Percentiles rank a stretch among this genome's conserved stretches.
Evolutionary conservation across 1,140 invertebrate species (phyloP).

Genomic region (Tetramorium alpestre): DNA sequence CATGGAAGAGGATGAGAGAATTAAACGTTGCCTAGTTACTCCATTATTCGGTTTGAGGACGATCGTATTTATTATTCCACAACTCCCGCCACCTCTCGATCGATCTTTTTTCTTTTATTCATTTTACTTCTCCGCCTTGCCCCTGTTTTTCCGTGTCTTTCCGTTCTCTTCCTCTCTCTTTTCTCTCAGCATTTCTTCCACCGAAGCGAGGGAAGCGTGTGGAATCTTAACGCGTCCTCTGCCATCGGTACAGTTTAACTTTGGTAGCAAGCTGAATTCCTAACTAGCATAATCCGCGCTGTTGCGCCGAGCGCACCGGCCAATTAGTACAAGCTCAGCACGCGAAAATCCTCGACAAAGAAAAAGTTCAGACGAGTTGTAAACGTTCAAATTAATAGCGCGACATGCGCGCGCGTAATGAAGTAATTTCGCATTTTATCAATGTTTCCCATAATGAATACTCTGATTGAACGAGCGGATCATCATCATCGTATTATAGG

Average conservation of each 20-base stretch:
- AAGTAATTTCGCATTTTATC: conserved; percentile 23
- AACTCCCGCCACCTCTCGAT: not conserved
- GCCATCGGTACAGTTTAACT: conserved; percentile 55
- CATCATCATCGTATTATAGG: not conserved
- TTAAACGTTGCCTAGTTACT: conserved; percentile 37
- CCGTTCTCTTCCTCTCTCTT: not conserved
- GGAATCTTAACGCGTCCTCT: conserved; percentile 48
- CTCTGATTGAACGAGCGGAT: not conserved
- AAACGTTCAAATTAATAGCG: conserved; percentile 45
- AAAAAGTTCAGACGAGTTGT: conserved; percentile 42
- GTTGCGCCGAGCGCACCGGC: conserved; percentile 31
- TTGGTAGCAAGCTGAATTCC: conserved; percentile 35
- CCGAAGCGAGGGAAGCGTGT: conserved; percentile 16
- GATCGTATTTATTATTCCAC: conserved; percentile 66
- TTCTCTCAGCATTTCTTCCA: conserved; percentile 5
- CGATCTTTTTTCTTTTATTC: conserved; percentile 20
- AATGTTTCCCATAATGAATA: conserved; percentile 5
- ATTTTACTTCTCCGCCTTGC: not conserved
- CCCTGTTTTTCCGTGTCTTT: not conserved
- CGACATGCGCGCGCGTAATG: conserved; percentile 11
- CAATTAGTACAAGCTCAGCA: conserved; percentile 59
- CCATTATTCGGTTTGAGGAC: conserved; percentile 43
- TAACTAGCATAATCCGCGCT: conserved; percentile 65
- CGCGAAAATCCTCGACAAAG: conserved; percentile 47
- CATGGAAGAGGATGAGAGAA: not conserved